A percentile compares a stretch with the other conserved stretches of the same genome.
These are phyloP conservation scores for Anguilla japonica DNA, from an alignment of 2,113 vertebrate species.

Conservation along the genomic window DNA sequence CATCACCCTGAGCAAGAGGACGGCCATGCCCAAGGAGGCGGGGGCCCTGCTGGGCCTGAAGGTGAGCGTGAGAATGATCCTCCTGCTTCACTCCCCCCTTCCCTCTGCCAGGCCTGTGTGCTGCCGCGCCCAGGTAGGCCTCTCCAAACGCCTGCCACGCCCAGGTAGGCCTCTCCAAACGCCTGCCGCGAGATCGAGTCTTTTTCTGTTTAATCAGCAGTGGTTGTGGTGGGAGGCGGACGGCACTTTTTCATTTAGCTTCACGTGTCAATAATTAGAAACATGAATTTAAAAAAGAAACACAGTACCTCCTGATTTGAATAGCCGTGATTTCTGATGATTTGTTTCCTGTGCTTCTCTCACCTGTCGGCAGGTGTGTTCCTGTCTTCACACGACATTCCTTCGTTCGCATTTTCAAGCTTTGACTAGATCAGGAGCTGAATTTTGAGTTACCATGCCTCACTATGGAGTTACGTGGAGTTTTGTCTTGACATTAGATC, in stretches of 20 bases:
- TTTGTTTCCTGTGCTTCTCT: neutral
- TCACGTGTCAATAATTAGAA: neutral
- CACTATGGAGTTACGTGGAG: too few relatives aligned
- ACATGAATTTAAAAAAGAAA: neutral
- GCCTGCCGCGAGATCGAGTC: neutral
- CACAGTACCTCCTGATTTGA: neutral
- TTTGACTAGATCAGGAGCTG: neutral
- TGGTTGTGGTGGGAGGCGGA: neutral
- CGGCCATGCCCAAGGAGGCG: slow-evolving; percentile 92
- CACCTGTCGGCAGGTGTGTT: neutral
- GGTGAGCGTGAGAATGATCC: slow-evolving; percentile 69
- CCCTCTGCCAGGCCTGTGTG: neutral
- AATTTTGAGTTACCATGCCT: neutral
- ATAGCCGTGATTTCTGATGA: neutral
- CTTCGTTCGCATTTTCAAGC: neutral
- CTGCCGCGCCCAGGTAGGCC: neutral
- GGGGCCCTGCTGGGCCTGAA: slow-evolving; percentile 93
- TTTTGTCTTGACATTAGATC: too few relatives aligned
- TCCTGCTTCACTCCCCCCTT: neutral
- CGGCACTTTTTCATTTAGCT: neutral
- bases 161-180: too few relatives aligned
- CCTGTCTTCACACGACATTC: neutral
- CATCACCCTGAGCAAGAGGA: slow-evolving; percentile 95
- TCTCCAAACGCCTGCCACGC: neutral
- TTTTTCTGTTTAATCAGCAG: neutral